Evolutionary conservation across 2,888 invertebrate species (phyloP).

Genomic region (Dicroscelio sp.): DNA sequence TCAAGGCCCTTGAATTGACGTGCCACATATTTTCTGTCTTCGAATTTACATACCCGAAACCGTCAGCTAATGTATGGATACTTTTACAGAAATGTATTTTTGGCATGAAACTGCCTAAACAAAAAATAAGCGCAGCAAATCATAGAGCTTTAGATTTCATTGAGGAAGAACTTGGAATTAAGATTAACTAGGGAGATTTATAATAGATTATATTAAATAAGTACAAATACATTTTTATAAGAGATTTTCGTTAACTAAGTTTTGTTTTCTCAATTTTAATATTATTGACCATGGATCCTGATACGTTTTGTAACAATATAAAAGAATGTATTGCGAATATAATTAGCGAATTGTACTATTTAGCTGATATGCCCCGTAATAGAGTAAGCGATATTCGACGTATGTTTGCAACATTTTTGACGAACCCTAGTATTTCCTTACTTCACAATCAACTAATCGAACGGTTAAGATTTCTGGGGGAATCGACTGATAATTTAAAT

Average conservation of each 20-base stretch:
- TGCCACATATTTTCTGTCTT: neutral
- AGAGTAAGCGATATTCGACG: conserved; percentile 25
- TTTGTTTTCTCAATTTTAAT: neutral
- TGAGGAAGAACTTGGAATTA: neutral
- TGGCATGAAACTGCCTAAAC: neutral
- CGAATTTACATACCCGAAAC: neutral
- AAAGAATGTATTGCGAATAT: neutral
- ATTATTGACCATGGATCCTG: neutral
- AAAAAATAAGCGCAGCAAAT: neutral
- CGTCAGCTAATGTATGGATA: neutral
- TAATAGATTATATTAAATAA: neutral
- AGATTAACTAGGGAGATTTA: neutral
- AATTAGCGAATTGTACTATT: conserved; percentile 10
- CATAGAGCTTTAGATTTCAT: neutral
- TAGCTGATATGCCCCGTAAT: conserved; percentile 17
- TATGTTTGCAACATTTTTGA: conserved; percentile 15
- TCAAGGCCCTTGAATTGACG: neutral
- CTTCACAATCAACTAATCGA: conserved; percentile 1
- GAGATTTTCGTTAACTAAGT: neutral
- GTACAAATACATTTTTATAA: neutral
- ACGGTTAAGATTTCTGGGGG: conserved; percentile 27
- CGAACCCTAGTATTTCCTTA: neutral
- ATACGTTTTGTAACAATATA: neutral
- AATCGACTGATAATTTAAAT: conserved; percentile 27
- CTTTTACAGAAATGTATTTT: neutral